Evolutionary conservation across 2,888 invertebrate species (phyloP).

Genomic region (Drosophila paracracens): DNA sequence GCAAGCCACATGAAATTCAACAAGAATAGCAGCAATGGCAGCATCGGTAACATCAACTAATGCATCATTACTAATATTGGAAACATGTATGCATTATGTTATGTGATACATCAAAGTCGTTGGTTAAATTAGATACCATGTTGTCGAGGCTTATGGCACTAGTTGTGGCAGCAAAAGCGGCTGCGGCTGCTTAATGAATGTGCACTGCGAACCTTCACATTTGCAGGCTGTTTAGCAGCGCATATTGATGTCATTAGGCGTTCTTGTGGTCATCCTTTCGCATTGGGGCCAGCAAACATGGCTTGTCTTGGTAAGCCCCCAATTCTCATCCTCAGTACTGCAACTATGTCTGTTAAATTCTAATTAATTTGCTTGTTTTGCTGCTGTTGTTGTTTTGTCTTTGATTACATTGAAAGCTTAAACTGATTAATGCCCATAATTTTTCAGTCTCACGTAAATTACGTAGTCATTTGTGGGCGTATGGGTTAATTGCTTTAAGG

Average conservation of each 20-base stretch:
- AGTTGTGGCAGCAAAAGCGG: constrained; percentile 29
- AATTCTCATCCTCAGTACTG: neutral
- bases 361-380: constrained; percentile 62
- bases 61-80: constrained; percentile 3
- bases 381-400: constrained; percentile 27
- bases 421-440: constrained; percentile 63
- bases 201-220: constrained; percentile 38
- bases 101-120: constrained; percentile 38
- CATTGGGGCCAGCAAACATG: constrained; percentile 1
- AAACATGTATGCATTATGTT: constrained; percentile 29
- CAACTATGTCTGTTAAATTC: constrained; percentile 49
- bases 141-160: constrained; percentile 25
- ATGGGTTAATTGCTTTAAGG: constrained; percentile 31
- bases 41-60: neutral
- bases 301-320: neutral
- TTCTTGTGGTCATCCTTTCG: constrained; percentile 42
- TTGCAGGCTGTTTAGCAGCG: constrained; percentile 35
- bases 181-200: constrained; percentile 71
- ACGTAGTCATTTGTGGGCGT: constrained; percentile 34
- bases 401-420: constrained; percentile 59
- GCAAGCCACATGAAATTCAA: constrained; percentile 14
- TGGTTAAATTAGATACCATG: constrained; percentile 17
- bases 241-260: constrained; percentile 54
- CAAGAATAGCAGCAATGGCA: constrained; percentile 10
- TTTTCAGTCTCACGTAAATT: constrained; percentile 47